Conservation (phyloP, 2,888 invertebrate genomes). For the Vandiemenella viatica region DNA sequence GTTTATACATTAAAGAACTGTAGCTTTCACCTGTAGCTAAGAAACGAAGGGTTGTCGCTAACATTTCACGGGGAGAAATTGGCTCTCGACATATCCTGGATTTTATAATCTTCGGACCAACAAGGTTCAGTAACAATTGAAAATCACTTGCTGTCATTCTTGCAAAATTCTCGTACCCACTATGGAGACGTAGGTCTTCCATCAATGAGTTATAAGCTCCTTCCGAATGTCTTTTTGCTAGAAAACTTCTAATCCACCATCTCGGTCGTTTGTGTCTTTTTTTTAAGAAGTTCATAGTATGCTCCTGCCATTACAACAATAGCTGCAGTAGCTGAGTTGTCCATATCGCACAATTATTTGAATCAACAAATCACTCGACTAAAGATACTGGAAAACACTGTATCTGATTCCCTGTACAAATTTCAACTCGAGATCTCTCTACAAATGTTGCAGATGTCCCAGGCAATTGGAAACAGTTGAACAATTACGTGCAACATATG, state of each 20-base stretch:
- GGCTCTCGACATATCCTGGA: neutral
- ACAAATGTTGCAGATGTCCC: too few species aligned
- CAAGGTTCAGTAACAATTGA: neutral
- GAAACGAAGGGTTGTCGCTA: too few species aligned
- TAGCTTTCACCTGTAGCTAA: too few species aligned
- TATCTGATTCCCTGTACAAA: too few species aligned
- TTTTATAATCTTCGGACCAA: neutral
- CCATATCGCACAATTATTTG: neutral
- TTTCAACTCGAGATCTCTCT: too few species aligned
- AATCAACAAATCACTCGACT: neutral
- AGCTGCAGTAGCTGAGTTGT: neutral
- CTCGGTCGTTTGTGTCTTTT: too few species aligned
- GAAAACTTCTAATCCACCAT: neutral
- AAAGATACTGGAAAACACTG: neutral
- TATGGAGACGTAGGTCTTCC: neutral
- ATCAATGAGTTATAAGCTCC: neutral
- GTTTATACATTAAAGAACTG: too few species aligned
- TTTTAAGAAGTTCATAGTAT: too few species aligned
- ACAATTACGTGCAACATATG: too few species aligned
- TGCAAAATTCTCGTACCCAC: neutral
- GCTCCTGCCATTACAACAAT: too few species aligned
- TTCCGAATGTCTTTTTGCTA: neutral
- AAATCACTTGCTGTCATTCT: neutral
- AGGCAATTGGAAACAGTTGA: too few species aligned
- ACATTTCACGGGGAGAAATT: too few species aligned